Percentiles rank a stretch among this genome's conserved stretches.
Evolutionary conservation across 1,140 invertebrate genomes (phyloP).

Genomic region (Mercenaria mercenaria): DNA sequence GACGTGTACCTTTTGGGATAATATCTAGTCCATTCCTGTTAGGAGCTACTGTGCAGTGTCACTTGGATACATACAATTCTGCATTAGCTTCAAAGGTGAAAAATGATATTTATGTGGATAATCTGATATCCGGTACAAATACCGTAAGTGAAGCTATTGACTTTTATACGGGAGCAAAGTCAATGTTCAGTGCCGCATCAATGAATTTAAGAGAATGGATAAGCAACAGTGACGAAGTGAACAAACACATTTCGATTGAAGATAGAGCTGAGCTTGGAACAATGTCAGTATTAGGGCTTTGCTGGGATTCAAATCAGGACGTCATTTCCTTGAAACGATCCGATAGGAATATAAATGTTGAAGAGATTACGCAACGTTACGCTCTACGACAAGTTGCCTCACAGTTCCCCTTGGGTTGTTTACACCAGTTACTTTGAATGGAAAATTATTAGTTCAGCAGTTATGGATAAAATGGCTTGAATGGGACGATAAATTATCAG

Average conservation of each 20-base stretch:
- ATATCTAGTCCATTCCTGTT: background rate
- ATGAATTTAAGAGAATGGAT: constrained; percentile 26
- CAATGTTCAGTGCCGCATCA: constrained; percentile 17
- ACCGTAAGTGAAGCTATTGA: constrained; percentile 14
- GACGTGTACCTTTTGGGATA: constrained; percentile 6
- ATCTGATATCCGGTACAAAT: background rate
- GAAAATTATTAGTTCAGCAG: background rate
- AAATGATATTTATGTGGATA: constrained; percentile 9
- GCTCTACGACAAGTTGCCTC: background rate
- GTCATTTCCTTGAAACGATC: background rate
- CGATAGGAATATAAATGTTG: background rate
- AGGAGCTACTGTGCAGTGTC: background rate
- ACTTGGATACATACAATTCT: constrained; percentile 28
- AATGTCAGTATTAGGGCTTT: constrained; percentile 14
- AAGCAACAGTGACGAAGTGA: background rate
- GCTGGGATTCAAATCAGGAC: background rate
- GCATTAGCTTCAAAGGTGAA: constrained; percentile 1
- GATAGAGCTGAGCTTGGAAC: background rate
- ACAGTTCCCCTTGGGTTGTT: constrained; percentile 8
- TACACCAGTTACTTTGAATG: background rate
- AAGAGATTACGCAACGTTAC: background rate
- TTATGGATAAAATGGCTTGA: background rate
- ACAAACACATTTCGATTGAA: background rate
- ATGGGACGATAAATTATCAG: background rate
- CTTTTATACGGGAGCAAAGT: background rate